Conservation (phyloP, 92 coral and sea anemone species). For the Blastomussa wellsi region DNA sequence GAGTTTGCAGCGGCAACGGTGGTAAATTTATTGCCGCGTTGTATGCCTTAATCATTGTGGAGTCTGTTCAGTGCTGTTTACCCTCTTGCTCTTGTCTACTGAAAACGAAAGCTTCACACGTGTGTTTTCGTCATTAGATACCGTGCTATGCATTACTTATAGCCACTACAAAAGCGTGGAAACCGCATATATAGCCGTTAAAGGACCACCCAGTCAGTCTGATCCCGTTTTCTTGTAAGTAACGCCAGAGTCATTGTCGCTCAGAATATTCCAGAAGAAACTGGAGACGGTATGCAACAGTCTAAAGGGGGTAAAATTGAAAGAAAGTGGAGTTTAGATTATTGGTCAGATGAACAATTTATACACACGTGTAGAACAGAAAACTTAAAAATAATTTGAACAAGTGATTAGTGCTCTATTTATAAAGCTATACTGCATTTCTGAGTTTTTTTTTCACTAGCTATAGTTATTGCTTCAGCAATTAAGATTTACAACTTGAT, state of each 20-base stretch:
- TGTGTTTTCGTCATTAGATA: conserved; percentile 2
- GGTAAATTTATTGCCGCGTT: conserved; percentile 21
- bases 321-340: neutral
- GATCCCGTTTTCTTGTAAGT: neutral
- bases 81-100: too few relatives aligned
- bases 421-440: neutral
- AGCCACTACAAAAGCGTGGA: neutral
- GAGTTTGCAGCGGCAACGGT: conserved; percentile 10
- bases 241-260: neutral
- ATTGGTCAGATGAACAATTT: neutral
- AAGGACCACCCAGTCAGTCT: neutral
- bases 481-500: neutral
- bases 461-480: neutral
- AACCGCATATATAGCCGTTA: neutral
- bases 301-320: neutral
- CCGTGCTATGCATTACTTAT: conserved; percentile 12
- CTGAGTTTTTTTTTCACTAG: too few relatives aligned
- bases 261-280: neutral
- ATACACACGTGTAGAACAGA: neutral
- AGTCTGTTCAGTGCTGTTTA: neutral
- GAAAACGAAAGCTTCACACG: neutral
- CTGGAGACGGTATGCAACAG: neutral
- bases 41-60: conserved; percentile 35
- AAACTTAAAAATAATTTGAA: neutral
- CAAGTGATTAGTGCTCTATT: neutral